These are phyloP conservation scores for Girardinichthys multiradiatus DNA, from an alignment of 2,113 vertebrate genomes.

Conservation along the genomic window DNA sequence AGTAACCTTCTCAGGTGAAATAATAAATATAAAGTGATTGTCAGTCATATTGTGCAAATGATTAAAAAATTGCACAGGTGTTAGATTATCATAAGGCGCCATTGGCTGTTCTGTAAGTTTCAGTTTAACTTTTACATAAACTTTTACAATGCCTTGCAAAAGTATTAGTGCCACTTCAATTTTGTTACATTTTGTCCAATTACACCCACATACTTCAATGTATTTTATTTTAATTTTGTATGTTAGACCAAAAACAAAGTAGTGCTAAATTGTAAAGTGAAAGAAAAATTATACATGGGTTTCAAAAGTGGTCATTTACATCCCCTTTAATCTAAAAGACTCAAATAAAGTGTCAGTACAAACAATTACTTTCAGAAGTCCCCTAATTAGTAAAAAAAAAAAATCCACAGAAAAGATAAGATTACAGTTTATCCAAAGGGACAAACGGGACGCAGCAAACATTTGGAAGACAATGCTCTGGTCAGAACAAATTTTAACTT, in stretches of 20 bases:
- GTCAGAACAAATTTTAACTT: not conserved
- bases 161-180: not conserved
- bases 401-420: not conserved
- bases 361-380: not conserved
- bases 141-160: not conserved
- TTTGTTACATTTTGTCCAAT: not conserved
- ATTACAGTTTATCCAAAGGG: not conserved
- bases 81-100: not conserved
- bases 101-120: constrained; percentile 70
- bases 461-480: not conserved
- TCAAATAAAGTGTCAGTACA: not conserved
- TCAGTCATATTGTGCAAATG: not conserved
- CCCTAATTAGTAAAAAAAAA: not conserved
- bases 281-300: not conserved
- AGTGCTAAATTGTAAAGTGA: not conserved
- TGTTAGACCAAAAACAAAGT: not conserved
- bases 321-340: not conserved
- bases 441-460: not conserved
- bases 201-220: not conserved
- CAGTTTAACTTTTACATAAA: constrained; percentile 55
- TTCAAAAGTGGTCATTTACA: not conserved
- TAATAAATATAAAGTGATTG: not conserved
- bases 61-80: not conserved
- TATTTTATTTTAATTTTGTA: not conserved
- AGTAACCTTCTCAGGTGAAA: not conserved